Conservation (phyloP, 2,797 vertebrate genomes). For the Acanthiza pusilla region DNA sequence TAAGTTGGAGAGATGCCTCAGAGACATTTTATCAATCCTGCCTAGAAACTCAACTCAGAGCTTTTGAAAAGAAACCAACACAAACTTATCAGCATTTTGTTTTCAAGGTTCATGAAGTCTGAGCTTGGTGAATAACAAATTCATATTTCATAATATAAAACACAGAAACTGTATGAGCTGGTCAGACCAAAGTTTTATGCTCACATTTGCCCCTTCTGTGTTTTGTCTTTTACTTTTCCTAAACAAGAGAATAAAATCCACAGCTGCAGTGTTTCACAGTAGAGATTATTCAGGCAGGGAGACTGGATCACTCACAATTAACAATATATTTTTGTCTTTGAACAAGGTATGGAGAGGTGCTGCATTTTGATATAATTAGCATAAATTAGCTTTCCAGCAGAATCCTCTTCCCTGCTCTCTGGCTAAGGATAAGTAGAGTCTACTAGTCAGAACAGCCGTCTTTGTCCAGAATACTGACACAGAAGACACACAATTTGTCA, state of each 20-base stretch:
- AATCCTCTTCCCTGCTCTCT: neutral
- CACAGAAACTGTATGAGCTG: neutral
- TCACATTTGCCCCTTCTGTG: neutral
- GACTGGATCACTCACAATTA: neutral
- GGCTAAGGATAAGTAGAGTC: neutral
- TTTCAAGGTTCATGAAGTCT: neutral
- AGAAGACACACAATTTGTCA: neutral
- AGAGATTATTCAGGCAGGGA: neutral
- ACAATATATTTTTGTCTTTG: neutral
- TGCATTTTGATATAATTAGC: neutral
- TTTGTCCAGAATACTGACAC: neutral
- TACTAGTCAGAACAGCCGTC: neutral
- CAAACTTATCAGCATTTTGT: neutral
- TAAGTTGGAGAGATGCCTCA: neutral
- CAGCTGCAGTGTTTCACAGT: neutral
- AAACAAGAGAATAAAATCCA: neutral
- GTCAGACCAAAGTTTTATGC: neutral
- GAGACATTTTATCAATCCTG: neutral
- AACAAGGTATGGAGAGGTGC: neutral
- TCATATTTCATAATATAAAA: neutral
- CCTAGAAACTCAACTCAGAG: neutral
- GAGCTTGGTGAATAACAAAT: neutral
- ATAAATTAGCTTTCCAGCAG: neutral
- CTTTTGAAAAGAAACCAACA: neutral
- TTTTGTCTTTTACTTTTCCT: neutral